These are phyloP conservation scores for Peromyscus nudipes DNA, from an alignment of 2,797 vertebrate genomes.

Conservation along the genomic window DNA sequence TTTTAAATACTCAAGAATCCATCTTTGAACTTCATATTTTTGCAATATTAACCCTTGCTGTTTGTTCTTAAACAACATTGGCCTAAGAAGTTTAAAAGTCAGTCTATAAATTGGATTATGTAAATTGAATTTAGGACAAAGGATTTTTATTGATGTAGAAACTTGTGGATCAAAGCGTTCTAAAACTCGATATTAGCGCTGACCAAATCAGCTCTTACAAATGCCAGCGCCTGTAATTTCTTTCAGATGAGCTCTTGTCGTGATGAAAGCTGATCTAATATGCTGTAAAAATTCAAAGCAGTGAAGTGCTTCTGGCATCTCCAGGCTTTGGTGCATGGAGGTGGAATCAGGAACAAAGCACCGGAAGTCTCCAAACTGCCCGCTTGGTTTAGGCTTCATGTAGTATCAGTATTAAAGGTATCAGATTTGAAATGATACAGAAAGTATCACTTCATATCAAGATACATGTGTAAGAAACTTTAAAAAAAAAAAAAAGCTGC, in stretches of 20 bases:
- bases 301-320: not conserved
- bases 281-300: constrained; percentile 69
- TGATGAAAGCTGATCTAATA: constrained; percentile 66
- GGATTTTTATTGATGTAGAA: constrained; percentile 64
- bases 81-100: constrained; percentile 51
- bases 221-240: constrained; percentile 69
- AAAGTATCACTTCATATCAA: constrained; percentile 4
- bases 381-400: not conserved
- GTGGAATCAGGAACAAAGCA: not conserved
- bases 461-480: not conserved
- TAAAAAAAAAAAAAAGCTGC: accelerated
- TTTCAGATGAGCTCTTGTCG: constrained; percentile 63
- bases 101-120: constrained; percentile 65
- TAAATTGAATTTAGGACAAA: constrained; percentile 74
- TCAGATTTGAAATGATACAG: not conserved
- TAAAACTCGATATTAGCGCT: constrained; percentile 37
- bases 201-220: constrained; percentile 57
- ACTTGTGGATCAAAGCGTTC: constrained; percentile 51
- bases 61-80: constrained; percentile 11
- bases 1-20: not conserved
- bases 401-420: not conserved
- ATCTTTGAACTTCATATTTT: constrained; percentile 16
- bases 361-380: not conserved
- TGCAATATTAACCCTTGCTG: not conserved
- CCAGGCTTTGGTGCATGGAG: not conserved